Evolutionary conservation across 1,140 invertebrate species (phyloP).

Genomic region (Aphaenogaster floridana): DNA sequence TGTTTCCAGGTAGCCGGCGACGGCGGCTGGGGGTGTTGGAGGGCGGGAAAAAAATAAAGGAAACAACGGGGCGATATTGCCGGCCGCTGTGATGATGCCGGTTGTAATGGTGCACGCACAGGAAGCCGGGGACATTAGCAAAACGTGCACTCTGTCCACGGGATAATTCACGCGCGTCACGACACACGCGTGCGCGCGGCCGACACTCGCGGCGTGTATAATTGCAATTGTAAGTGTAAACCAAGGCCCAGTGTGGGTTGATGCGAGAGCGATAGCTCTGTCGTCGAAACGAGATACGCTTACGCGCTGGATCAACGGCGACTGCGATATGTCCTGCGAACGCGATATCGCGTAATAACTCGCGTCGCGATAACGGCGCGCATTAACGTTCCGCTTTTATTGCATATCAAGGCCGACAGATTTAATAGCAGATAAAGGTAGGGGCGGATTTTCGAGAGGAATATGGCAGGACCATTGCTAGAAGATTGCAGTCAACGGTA

Average conservation of each 20-base stretch:
- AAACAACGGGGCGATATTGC: constrained; percentile 51
- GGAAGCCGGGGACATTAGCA: constrained; percentile 68
- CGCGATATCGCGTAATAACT: constrained; percentile 56
- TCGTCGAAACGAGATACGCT: constrained; percentile 62
- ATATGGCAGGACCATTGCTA: background rate
- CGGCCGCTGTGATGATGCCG: constrained; percentile 46
- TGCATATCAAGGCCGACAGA: constrained; percentile 17
- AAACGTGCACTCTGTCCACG: constrained; percentile 55
- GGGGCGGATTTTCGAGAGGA: constrained; percentile 12
- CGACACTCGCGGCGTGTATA: constrained; percentile 31
- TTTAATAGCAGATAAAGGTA: constrained; percentile 49
- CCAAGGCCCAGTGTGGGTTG: constrained; percentile 33
- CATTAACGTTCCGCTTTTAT: constrained; percentile 55
- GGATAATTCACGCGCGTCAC: constrained; percentile 67
- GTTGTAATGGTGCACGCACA: constrained; percentile 69
- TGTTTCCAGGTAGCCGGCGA: background rate
- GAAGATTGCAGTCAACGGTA: background rate
- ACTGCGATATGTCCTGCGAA: background rate
- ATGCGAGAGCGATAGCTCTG: constrained; percentile 60
- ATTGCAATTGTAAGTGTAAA: constrained; percentile 66
- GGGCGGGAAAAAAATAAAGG: constrained; percentile 42
- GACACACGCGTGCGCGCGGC: constrained; percentile 34
- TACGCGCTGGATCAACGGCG: constrained; percentile 46
- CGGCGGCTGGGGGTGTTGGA: background rate
- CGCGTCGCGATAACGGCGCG: constrained; percentile 31